A percentile compares a stretch with the other conserved stretches of the same genome.
phyloP scores from a whole-genome alignment of 2,797 vertebrate species.

The Mormyrops boulengeri region DNA sequence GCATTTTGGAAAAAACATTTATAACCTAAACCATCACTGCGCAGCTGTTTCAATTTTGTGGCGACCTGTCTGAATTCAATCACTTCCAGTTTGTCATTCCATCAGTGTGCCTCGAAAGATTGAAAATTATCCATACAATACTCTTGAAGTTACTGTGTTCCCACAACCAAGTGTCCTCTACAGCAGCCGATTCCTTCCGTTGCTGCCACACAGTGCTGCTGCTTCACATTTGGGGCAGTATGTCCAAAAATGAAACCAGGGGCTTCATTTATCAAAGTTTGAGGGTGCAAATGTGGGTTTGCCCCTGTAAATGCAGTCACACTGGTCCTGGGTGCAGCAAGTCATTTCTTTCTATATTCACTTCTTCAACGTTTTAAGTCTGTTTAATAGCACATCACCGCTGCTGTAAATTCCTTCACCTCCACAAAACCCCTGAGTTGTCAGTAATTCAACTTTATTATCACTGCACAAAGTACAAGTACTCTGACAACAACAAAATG shows the following conservation, averaged over 20 bases:
- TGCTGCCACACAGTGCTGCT: neutral
- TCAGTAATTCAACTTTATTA: neutral
- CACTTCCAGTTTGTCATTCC: neutral
- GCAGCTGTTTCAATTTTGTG: neutral
- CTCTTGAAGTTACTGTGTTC: neutral
- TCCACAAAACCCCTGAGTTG: neutral
- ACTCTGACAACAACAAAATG: too few relatives aligned
- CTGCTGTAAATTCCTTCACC: neutral
- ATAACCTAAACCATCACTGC: neutral
- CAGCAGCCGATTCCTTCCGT: neutral
- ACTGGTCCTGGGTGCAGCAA: neutral
- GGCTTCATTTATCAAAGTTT: neutral
- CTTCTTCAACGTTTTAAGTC: neutral
- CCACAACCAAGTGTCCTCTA: neutral
- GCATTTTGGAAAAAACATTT: neutral
- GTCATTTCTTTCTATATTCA: neutral
- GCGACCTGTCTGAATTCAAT: neutral
- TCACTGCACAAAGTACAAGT: neutral
- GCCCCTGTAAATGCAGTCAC: neutral
- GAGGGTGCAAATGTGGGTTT: neutral
- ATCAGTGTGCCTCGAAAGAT: neutral
- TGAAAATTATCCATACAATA: neutral
- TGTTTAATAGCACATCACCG: neutral
- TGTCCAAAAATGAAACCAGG: neutral
- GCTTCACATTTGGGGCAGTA: neutral